Percentiles rank a stretch among this genome's conserved stretches.
These are phyloP conservation scores for Cotesia congregata DNA, from an alignment of 2,888 invertebrate species.

Conservation along the genomic window DNA sequence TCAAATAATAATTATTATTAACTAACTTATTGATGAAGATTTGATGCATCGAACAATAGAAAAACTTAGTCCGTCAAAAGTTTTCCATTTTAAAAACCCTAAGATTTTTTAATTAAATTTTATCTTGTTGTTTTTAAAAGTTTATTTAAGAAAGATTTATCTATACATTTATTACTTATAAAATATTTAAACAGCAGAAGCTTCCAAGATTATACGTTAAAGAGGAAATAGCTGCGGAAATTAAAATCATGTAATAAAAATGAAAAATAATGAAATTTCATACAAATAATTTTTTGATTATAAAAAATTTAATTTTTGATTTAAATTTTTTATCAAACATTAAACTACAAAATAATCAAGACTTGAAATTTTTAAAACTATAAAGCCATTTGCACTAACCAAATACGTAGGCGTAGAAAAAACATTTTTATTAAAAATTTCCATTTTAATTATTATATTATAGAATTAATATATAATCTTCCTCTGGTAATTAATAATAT, in stretches of 20 bases:
- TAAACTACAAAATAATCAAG: background rate
- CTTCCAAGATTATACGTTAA: conserved; percentile 28
- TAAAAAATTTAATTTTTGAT: background rate
- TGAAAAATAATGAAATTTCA: background rate
- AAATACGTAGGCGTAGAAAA: background rate
- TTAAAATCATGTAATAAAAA: background rate
- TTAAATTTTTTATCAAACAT: background rate
- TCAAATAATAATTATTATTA: conserved; percentile 6
- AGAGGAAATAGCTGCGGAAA: background rate
- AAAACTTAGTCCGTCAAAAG: conserved; percentile 9
- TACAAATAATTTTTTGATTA: background rate
- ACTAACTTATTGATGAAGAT: background rate
- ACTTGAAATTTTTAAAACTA: conserved; percentile 1
- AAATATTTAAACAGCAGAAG: conserved; percentile 29
- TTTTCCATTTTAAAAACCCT: conserved; percentile 21
- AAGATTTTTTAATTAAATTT: background rate
- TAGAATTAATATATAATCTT: background rate
- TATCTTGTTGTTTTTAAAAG: conserved; percentile 5
- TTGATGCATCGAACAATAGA: background rate
- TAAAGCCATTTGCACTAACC: conserved; percentile 4
- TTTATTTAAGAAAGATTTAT: conserved; percentile 20
- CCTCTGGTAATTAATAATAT: background rate
- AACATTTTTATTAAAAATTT: background rate
- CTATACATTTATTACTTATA: background rate
- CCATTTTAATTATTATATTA: background rate